Evolutionary conservation across 2,888 invertebrate genomes (phyloP).

Genomic region (Scotopteryx bipunctaria): DNA sequence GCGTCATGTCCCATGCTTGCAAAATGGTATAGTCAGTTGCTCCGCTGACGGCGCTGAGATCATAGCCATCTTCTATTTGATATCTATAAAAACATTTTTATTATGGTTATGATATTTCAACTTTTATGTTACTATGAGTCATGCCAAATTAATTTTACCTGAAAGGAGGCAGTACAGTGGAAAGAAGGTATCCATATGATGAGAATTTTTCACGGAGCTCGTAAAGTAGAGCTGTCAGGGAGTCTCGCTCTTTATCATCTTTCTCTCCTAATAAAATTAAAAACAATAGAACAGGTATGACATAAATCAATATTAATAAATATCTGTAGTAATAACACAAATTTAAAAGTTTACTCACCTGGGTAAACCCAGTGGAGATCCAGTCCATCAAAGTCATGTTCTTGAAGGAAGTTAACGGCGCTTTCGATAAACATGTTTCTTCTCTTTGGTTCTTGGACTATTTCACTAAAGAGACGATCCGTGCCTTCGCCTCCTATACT

Average conservation of each 20-base stretch:
- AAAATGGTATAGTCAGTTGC: constrained; percentile 87
- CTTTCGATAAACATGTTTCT: constrained; percentile 85
- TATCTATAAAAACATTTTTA: constrained; percentile 50
- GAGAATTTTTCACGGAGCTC: constrained; percentile 85
- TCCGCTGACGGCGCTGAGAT: constrained; percentile 83
- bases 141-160: constrained; percentile 55
- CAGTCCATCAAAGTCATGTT: constrained; percentile 90
- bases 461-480: constrained; percentile 83
- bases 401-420: constrained; percentile 84
- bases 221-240: constrained; percentile 81
- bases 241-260: constrained; percentile 80
- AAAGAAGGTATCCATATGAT: constrained; percentile 80
- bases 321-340: background rate
- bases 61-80: constrained; percentile 86
- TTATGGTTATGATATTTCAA: background rate
- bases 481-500: constrained; percentile 89
- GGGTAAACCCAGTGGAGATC: constrained; percentile 92
- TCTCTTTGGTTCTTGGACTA: constrained; percentile 82
- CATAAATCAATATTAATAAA: background rate
- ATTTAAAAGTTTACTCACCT: constrained; percentile 52
- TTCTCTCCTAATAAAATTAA: constrained; percentile 57
- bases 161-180: constrained; percentile 84
- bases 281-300: background rate
- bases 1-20: constrained; percentile 85
- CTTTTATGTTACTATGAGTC: background rate